These are phyloP conservation scores for Lingula anatina DNA, from an alignment of 2,888 invertebrate genomes.

Conservation along the genomic window DNA sequence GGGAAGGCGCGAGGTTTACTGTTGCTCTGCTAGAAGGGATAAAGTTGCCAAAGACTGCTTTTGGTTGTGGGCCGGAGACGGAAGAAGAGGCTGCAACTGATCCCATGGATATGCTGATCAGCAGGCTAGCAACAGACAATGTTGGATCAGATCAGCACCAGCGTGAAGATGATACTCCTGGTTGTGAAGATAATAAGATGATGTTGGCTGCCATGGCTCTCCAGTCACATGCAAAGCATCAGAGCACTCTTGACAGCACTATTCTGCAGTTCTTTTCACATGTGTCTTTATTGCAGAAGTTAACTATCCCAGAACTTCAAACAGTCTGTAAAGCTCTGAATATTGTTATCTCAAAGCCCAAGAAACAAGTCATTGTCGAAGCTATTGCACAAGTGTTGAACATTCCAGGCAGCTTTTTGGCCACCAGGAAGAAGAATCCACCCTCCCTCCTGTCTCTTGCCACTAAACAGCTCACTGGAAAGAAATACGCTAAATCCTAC, in stretches of 20 bases:
- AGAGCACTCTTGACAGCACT: neutral
- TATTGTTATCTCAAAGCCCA: neutral
- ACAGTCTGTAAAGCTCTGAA: neutral
- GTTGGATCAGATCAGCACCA: no score
- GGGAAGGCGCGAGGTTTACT: neutral
- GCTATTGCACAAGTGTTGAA: neutral
- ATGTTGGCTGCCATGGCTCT: no score
- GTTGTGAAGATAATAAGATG: no score
- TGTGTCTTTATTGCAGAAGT: neutral
- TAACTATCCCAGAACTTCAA: neutral
- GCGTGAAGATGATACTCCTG: no score
- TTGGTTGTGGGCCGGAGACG: no score
- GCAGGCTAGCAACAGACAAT: no score
- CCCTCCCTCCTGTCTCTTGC: neutral
- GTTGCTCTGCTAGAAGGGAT: no score
- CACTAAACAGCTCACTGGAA: neutral
- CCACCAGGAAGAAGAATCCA: neutral
- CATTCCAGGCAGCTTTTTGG: neutral
- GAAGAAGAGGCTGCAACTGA: no score
- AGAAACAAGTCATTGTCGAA: neutral
- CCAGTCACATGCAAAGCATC: neutral
- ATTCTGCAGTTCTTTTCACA: neutral
- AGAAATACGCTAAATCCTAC: neutral
- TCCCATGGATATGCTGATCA: no score
- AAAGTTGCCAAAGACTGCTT: no score